Base-by-base conservation (phyloP, 2,797 vertebrate genomes). In the Limosa lapponica region DNA sequence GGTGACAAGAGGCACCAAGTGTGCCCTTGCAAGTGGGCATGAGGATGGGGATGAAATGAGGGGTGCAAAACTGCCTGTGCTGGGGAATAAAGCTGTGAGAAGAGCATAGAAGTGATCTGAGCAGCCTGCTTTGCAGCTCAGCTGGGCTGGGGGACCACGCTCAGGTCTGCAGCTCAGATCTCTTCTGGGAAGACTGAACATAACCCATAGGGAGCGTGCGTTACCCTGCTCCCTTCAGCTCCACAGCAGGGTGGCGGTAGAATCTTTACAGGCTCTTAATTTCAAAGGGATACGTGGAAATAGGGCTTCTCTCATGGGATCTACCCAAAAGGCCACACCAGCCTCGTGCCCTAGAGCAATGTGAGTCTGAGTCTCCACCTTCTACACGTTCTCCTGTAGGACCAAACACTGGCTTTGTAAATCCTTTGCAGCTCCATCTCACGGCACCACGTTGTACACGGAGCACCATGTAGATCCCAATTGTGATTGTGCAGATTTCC, bases 401-500 rank as follows among this genome's bases (percentile, higher is more conserved):
- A 55, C 46, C n/a, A 32, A 52, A 28, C 6, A 6, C 20, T 48
- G 70, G 14, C 28, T 74, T 48, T 46, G 41, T 3, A 20, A 64
- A 79, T 4, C 28, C 51, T 67, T 30, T 14, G 51, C 36, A 43
- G 30, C 37, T 72, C 22, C 17, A 24, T 18, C 19, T 28, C 14
- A 2, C 0, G 0, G 20, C 44, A 46, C 30, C 28, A 57, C 34
- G 64, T 54, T 62, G 25, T 25, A 7, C 6, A 23, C 0, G 4
- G 39, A 43, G 41, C 12, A 1, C 34, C 0, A 5, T 4, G 32
- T 1, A 44, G 59, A 13, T 70, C 41, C 17, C 1, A 3, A 20
- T 17, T 1, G 0, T 10, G 24, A 27, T 10, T 14, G 20, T 72
- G 55, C 20, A 23, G n/a, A 19, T n/a, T 36, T 20, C 64, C n/a